Evolutionary conservation across 2,888 invertebrate species (phyloP).

Genomic region (Diarsia brunnea): DNA sequence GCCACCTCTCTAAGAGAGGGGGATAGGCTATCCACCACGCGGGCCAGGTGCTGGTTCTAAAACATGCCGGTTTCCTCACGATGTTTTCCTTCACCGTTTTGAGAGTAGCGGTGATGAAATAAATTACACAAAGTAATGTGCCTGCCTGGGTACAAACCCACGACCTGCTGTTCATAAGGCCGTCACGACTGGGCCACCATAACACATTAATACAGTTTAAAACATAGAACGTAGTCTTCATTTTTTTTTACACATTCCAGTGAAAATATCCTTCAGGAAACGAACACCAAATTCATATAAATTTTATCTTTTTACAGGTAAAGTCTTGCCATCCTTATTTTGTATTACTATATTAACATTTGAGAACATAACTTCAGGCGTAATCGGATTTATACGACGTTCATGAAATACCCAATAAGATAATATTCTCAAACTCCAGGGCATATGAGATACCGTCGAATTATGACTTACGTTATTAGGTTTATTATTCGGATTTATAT

Average conservation of each 20-base stretch:
- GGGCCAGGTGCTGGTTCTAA: no score
- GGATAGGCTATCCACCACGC: no score
- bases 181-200: no score
- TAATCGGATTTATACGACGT: conserved; percentile 45
- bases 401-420: conserved; percentile 38
- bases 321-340: conserved; percentile 33
- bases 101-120: no score
- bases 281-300: not conserved
- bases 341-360: conserved; percentile 36
- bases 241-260: not conserved
- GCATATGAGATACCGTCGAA: conserved; percentile 16
- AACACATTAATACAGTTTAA: no score
- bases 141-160: no score
- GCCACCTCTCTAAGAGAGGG: no score
- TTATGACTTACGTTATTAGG: conserved; percentile 8
- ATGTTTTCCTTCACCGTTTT: no score
- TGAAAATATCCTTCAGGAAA: not conserved
- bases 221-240: not conserved
- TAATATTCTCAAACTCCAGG: conserved; percentile 13
- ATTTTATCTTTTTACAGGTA: not conserved
- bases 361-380: conserved; percentile 34
- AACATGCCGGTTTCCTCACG: no score
- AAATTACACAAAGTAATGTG: no score
- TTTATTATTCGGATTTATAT: conserved; percentile 30
- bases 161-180: no score